Base-by-base conservation (phyloP, 2,113 vertebrate species). In the Tympanuchus pallidicinctus region DNA sequence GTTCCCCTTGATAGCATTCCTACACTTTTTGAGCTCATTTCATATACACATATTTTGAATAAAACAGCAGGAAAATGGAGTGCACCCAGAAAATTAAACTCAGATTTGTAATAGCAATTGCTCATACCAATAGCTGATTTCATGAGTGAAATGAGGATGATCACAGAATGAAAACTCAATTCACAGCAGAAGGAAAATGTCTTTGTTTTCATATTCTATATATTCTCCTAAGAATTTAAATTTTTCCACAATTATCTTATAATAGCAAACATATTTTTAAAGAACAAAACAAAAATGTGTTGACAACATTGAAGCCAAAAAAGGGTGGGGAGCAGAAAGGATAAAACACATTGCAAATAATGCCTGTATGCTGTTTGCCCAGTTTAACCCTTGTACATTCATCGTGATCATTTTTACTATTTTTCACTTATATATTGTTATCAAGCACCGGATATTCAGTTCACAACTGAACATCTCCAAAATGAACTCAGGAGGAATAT, bases 311-410 rank as follows among this genome's bases (percentile, higher is more conserved):
- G 18, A 30, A 5, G 4, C 6, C 11, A 32, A 64, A 73, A 30
- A 69, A 38, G 54, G 5, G 2, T 22, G 6, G 2, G 21, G 14
- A 79, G 4, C 0, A 0, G 21, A 71, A 92, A 17, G 5, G 10
- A 8, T 24, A 66, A 32, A 81, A 81, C 1, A 7, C 7, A 60
- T 21, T 47, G 4, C 61, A 72, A 77, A 18, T 10, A 65, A 50
- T 10, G 84, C 43, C 40, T 75, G 15, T 7, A 36, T 24, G 21
- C 14, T 85, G 4, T n/a, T 94, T 38, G 47, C 11, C 20, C 57
- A 18, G 56, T 54, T 14, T 75, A 76, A 52, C 4, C 5, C 28
- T 60, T 22, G 3, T 34, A 71, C 27, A 50, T 50, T 50, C 48
- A 50, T 13, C 10, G 4, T 25, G 24, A 50, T 54, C 27, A 10